phyloP scores from a whole-genome alignment of 2,888 invertebrate species.

The Mamestra brassicae region DNA sequence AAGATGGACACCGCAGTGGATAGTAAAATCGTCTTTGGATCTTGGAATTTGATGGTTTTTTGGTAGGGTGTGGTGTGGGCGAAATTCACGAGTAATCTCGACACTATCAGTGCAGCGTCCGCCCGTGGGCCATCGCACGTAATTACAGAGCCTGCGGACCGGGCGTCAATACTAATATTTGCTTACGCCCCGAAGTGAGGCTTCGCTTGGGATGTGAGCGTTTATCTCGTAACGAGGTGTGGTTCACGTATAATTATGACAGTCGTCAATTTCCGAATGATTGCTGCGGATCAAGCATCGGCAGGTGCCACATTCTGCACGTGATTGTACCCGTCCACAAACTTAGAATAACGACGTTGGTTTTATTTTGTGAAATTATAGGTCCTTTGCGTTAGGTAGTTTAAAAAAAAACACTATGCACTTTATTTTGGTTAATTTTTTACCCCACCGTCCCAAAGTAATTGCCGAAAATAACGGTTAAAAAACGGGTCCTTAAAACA shows the following conservation, averaged over 20 bases:
- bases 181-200: conserved; percentile 83
- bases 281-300: conserved; percentile 65
- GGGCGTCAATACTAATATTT: conserved; percentile 87
- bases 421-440: conserved; percentile 40
- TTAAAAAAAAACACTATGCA: conserved; percentile 16
- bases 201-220: conserved; percentile 74
- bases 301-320: conserved; percentile 79
- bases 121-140: conserved; percentile 67
- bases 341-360: conserved; percentile 53
- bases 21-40: conserved; percentile 23
- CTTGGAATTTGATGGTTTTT: conserved; percentile 14
- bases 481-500: conserved; percentile 48
- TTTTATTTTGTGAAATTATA: conserved; percentile 52
- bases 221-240: conserved; percentile 82
- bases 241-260: conserved; percentile 81
- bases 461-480: conserved; percentile 48
- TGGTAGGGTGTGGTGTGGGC: conserved; percentile 60
- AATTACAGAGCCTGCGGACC: conserved; percentile 79
- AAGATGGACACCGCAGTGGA: conserved; percentile 44
- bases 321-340: conserved; percentile 53
- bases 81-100: conserved; percentile 78
- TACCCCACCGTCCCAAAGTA: conserved; percentile 37
- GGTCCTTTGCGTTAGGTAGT: conserved; percentile 8
- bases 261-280: conserved; percentile 76
- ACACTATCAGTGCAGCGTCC: conserved; percentile 75